Evolutionary conservation across 1,140 invertebrate species (phyloP), one percentile per base, ranked within the genome.

Genomic region (Atta cephalotes): DNA sequence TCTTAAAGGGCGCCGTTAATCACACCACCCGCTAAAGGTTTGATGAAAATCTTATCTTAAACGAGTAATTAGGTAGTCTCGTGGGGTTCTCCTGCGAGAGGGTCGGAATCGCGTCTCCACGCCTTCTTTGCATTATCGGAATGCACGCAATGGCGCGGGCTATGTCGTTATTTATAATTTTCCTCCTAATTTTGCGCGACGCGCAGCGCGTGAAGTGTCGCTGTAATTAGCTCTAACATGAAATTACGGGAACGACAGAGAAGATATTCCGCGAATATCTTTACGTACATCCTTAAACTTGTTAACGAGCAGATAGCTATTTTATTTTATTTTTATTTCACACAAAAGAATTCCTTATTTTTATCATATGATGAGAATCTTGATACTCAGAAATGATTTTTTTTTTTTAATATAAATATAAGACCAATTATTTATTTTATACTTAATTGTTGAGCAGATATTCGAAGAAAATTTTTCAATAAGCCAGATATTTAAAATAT

Each of bases 31-130:
- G 84, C 79, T 82, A 77, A 91, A 86, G 66, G 89, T 89, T 85
- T 60, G 90, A 91, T 90, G 87, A 89, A 80, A 91, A 90, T 91
- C 88, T 92, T 91, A 92, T 92, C 91, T 92, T 92, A 92, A 92
- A 91, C 88, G 87, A 85, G 85, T 89, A 91, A 91, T 92, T 92
- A 92, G 88, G 60, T 63, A 85, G 74, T 81, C 66, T 72, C 72
- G 89, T 84, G 62, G 85, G 82, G 87, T 76, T 82, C 53, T 62
- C 39, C 78, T 58, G n/a, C 56, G 62, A 76, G 77, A 90, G 76
- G 89, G 66, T 82, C 70, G 77, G 56, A 85, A 78, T 81, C 58
- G 65, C 87, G 84, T 90, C 87, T 87, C 87, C 76, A 85, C 88
- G 78, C 86, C 88, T 85, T 39, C 78, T 86, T 62, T 58, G 66